phyloP scores from a whole-genome alignment of 2,113 vertebrate genomes.

The Henicopernis longicauda region DNA sequence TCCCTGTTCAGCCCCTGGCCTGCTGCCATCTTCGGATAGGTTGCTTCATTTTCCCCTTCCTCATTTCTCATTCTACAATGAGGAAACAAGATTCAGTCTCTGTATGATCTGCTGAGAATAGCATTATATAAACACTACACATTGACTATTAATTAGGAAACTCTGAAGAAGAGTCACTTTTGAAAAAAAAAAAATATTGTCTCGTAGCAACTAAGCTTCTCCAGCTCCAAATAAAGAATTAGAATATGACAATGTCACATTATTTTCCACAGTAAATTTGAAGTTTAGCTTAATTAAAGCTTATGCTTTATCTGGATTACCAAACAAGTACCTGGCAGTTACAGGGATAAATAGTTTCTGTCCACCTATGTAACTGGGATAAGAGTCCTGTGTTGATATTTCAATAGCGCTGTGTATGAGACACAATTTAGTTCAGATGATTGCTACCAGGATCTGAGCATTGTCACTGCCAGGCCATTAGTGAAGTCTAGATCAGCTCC shows the following conservation, averaged over 20 bases:
- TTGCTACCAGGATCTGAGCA: background rate
- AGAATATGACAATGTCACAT: background rate
- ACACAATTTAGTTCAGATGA: background rate
- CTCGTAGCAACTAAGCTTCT: conserved; percentile 29
- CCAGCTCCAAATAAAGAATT: background rate
- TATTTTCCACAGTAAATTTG: conserved; percentile 3
- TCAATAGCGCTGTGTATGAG: background rate
- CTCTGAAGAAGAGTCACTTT: background rate
- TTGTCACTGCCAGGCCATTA: background rate
- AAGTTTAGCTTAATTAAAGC: conserved; percentile 22
- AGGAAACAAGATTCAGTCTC: background rate
- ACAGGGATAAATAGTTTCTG: background rate
- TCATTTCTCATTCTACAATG: background rate
- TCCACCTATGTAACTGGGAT: background rate
- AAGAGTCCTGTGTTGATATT: background rate
- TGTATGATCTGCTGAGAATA: background rate
- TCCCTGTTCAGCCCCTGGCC: background rate
- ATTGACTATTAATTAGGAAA: background rate
- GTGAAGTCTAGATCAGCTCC: background rate
- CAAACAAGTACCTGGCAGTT: background rate
- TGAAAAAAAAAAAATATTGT: background rate
- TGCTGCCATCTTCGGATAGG: background rate
- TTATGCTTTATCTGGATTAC: background rate
- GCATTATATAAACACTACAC: background rate
- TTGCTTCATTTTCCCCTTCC: background rate